These are phyloP conservation scores for Harpagus bidentatus DNA, from an alignment of 2,113 vertebrate genomes.

Conservation along the genomic window DNA sequence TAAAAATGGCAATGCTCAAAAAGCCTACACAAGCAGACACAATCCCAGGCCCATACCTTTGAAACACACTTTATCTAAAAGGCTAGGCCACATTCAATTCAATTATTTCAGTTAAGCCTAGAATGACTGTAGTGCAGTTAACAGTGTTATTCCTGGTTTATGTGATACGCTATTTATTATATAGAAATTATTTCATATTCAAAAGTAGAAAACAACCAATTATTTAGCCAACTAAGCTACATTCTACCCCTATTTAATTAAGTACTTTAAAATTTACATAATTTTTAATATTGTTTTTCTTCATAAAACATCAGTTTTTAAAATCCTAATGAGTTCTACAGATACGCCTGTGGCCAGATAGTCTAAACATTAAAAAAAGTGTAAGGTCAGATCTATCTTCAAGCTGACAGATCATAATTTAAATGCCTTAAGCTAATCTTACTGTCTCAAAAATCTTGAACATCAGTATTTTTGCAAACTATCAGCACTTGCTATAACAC, in stretches of 20 bases:
- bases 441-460: constrained; percentile 79
- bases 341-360: constrained; percentile 67
- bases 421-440: constrained; percentile 74
- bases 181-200: background rate
- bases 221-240: background rate
- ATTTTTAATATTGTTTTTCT: constrained; percentile 43
- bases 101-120: background rate
- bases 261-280: background rate
- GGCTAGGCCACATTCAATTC: background rate
- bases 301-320: constrained; percentile 43
- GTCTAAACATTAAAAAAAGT: constrained; percentile 56
- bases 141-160: background rate
- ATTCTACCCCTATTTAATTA: background rate
- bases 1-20: background rate
- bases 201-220: background rate
- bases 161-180: background rate
- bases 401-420: constrained; percentile 77
- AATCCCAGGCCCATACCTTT: background rate
- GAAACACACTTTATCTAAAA: background rate
- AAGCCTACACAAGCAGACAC: background rate
- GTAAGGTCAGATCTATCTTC: constrained; percentile 78
- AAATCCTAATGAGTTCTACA: constrained; percentile 63
- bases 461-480: constrained; percentile 87
- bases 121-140: background rate
- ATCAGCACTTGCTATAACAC: constrained; percentile 88